Evolutionary conservation across 2,113 vertebrate genomes (phyloP), one percentile per base, ranked within the genome.

Genomic region (Periophthalmus modestus): DNA sequence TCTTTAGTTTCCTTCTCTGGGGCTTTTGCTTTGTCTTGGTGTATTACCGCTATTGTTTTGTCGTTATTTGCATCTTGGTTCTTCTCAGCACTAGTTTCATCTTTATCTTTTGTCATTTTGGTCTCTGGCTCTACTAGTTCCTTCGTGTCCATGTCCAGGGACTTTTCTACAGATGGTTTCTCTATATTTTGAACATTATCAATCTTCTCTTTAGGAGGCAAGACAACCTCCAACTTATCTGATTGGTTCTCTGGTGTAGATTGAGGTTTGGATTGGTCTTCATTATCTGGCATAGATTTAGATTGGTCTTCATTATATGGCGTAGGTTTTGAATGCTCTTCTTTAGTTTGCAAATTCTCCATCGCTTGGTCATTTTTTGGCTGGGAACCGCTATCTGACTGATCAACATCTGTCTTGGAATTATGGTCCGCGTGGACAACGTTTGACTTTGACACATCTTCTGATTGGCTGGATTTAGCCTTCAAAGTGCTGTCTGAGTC

Each of bases 181-280:
- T 85, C 72, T 21, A 66, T 19, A 2, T 71, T 66, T 68, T 74
- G 68, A 23, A 74, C 36, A 36, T 48, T 28, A 36, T 48, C 34
- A 1, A 47, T 12, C 23, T 21, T 70, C 52, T 62, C 74, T 65
- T 72, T 57, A 0, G 23, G 18, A 7, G 72, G 71, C 0, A 23
- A 72, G 13, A 43, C 61, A 23, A 75, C 74, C 16, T 24, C 23
- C n/a, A 6, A 28, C 24, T 36, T 18, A 7, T 65, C 62, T 3
- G 24, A 16, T 18, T 10, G 59, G 13, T 34, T 15, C 7, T 59
- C 57, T 28, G 57, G 4, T 28, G 15, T 21, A 9, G 4, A 52
- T 52, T 52, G 16, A 19, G 48, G 23, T 59, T 59, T 28, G 5
- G 23, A 15, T 59, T 59, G 58, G 21, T 59, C 3, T 2, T 21